These are phyloP conservation scores for Meiosimyza decipiens DNA, from an alignment of 2,888 invertebrate genomes.

Conservation along the genomic window DNA sequence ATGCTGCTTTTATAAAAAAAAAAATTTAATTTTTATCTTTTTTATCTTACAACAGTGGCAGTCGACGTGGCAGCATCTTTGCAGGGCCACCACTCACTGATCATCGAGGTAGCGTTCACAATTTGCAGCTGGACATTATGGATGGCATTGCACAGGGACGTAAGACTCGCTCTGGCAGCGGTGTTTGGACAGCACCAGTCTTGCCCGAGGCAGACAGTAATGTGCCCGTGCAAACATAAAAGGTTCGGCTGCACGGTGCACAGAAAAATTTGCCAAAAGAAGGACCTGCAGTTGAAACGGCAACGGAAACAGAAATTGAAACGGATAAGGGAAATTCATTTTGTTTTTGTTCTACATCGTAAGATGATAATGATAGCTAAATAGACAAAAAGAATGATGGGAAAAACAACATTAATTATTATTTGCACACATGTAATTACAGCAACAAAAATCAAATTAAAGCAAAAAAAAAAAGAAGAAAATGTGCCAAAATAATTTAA, in stretches of 20 bases:
- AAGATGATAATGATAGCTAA: not conserved
- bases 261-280: not conserved
- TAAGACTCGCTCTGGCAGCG: conserved; percentile 72
- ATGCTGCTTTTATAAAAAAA: not conserved
- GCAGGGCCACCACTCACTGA: conserved; percentile 79
- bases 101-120: conserved; percentile 81
- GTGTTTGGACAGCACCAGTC: conserved; percentile 77
- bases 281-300: conserved; percentile 1
- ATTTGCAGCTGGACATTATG: conserved; percentile 88
- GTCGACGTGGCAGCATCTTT: conserved; percentile 66
- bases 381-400: not conserved
- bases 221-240: conserved; percentile 65
- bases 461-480: too few species aligned
- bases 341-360: conserved; percentile 18
- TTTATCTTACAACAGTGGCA: conserved; percentile 63
- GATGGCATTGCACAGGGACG: conserved; percentile 86
- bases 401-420: not conserved
- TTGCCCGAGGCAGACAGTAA: conserved; percentile 63
- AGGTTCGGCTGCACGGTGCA: conserved; percentile 20
- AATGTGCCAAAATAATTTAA: too few species aligned
- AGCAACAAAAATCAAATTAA: too few species aligned
- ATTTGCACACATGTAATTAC: not conserved
- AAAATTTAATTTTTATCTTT: not conserved
- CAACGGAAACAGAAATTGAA: conserved; percentile 27
- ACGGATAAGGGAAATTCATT: not conserved